Percentiles rank a stretch among this genome's conserved stretches.
These are phyloP conservation scores for Diploscapter pachys DNA, from an alignment of 1,140 invertebrate genomes.

Conservation along the genomic window DNA sequence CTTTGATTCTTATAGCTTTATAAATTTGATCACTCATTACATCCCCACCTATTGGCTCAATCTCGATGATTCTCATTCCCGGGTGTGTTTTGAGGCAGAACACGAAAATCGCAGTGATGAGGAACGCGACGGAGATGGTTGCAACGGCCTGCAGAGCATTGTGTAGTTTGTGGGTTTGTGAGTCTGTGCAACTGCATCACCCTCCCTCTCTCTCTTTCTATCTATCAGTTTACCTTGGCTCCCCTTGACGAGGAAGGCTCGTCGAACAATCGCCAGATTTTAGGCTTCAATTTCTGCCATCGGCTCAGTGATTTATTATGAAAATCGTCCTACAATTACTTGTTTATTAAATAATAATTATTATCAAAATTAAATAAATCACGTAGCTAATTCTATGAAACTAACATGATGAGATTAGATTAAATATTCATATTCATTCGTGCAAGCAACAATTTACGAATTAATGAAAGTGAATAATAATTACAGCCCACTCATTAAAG, in stretches of 20 bases:
- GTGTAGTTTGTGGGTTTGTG: neutral
- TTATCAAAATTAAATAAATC: too few relatives aligned
- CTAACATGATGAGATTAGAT: too few relatives aligned
- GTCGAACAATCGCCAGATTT: slow-evolving; percentile 83
- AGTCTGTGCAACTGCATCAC: too few relatives aligned
- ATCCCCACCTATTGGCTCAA: slow-evolving; percentile 1
- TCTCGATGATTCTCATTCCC: slow-evolving; percentile 74
- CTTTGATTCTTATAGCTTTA: too few relatives aligned
- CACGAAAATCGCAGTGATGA: slow-evolving; percentile 92
- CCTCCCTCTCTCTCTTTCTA: too few relatives aligned
- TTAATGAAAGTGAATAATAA: too few relatives aligned
- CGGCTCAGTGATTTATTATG: slow-evolving; percentile 50
- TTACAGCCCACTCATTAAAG: too few relatives aligned
- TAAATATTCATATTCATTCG: too few relatives aligned
- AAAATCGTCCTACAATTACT: slow-evolving; percentile 42
- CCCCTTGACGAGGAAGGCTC: slow-evolving; percentile 80
- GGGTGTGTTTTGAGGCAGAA: slow-evolving; percentile 93
- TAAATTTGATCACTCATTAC: too few relatives aligned
- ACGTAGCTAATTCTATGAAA: too few relatives aligned
- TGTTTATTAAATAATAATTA: too few relatives aligned
- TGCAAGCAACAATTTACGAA: too few relatives aligned
- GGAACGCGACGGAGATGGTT: slow-evolving; percentile 93
- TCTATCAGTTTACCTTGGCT: slow-evolving; percentile 70
- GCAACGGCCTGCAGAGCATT: slow-evolving; percentile 79
- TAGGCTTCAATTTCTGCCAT: slow-evolving; percentile 68